A percentile compares a stretch with the other conserved stretches of the same genome.
phyloP scores from a whole-genome alignment of 2,113 vertebrate species.

The Megaceryle maxima region DNA sequence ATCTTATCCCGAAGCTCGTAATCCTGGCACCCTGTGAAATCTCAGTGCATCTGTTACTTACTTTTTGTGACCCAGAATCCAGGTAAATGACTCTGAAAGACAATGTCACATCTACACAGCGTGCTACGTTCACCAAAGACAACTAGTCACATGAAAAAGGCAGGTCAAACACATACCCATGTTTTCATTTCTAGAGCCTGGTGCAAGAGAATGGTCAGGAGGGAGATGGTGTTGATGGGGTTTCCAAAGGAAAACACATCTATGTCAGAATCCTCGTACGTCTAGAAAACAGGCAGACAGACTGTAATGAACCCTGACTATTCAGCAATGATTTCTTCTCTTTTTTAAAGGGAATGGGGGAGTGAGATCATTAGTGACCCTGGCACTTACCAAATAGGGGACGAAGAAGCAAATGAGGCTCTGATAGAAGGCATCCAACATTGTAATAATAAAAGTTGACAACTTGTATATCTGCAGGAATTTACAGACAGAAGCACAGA shows the following conservation, averaged over 20 bases:
- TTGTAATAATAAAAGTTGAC: slow-evolving; percentile 82
- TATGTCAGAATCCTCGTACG: slow-evolving; percentile 83
- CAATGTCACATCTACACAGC: not conserved
- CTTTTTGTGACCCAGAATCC: not conserved
- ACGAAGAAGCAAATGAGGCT: slow-evolving; percentile 93
- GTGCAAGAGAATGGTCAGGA: slow-evolving; percentile 90
- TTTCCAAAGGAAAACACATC: slow-evolving; percentile 90
- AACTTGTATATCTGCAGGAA: slow-evolving; percentile 82
- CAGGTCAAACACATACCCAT: slow-evolving; percentile 82
- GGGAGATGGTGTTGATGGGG: slow-evolving; percentile 86
- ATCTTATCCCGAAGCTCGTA: not conserved
- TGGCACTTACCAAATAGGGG: slow-evolving; percentile 87
- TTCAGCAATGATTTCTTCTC: not conserved
- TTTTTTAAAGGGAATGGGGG: not conserved
- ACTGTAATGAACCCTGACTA: not conserved
- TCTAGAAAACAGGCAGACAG: slow-evolving; percentile 68
- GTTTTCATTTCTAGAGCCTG: slow-evolving; percentile 92
- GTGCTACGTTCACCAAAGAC: not conserved
- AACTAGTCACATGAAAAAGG: not conserved
- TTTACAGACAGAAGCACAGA: not conserved
- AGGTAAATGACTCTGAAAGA: not conserved
- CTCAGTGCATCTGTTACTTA: not conserved
- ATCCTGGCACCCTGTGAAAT: not conserved
- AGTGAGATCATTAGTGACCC: not conserved
- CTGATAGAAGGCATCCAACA: slow-evolving; percentile 93